These are phyloP conservation scores for Ochropleura plecta DNA, from an alignment of 2,888 invertebrate species.

Conservation along the genomic window DNA sequence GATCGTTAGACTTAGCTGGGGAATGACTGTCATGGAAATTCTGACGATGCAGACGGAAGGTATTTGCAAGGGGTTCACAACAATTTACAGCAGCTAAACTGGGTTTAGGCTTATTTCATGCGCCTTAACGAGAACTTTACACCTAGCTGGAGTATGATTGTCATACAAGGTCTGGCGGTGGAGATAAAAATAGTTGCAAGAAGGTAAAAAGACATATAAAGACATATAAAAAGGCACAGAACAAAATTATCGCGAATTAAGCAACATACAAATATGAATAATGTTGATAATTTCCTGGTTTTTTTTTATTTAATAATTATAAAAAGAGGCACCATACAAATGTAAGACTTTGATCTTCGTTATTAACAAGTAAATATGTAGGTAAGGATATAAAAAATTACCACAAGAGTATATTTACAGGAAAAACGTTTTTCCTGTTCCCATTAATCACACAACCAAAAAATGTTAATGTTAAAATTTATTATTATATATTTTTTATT, in stretches of 20 bases:
- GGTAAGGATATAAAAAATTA: background rate
- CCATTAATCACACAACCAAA: background rate
- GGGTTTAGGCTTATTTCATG: too few relatives aligned
- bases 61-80: too few relatives aligned
- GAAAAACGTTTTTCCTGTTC: background rate
- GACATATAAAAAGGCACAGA: background rate
- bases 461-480: background rate
- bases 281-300: background rate
- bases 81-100: too few relatives aligned
- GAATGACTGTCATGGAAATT: too few relatives aligned
- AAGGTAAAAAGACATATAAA: background rate
- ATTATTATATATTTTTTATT: background rate
- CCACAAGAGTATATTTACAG: background rate
- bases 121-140: too few relatives aligned
- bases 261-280: background rate
- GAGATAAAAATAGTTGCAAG: too few relatives aligned
- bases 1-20: too few relatives aligned
- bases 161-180: too few relatives aligned
- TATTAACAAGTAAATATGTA: background rate
- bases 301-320: background rate
- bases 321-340: background rate
- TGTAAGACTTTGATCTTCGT: background rate
- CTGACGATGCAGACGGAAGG: too few relatives aligned
- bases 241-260: background rate
- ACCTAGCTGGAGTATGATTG: too few relatives aligned